Evolutionary conservation across 2,888 invertebrate genomes (phyloP).

Genomic region (Gastrophysa polygoni): DNA sequence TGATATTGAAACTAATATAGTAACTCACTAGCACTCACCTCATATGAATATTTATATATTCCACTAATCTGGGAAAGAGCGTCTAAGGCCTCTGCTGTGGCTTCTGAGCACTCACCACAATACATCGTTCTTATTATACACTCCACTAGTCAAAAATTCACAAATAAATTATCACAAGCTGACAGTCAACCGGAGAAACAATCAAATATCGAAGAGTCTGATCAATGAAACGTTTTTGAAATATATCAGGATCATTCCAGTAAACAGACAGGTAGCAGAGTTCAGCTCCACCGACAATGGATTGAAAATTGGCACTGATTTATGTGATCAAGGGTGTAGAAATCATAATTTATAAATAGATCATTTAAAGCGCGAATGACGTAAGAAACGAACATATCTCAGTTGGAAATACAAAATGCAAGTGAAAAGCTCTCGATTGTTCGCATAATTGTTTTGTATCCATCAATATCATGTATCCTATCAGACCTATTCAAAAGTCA

Average conservation of each 20-base stretch:
- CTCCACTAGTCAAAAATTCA: constrained; percentile 4
- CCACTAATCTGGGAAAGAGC: constrained; percentile 47
- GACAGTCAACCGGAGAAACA: not conserved
- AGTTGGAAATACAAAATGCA: constrained; percentile 23
- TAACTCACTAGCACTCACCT: constrained; percentile 49
- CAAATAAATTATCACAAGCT: not conserved
- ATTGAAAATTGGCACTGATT: constrained; percentile 33
- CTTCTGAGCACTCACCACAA: constrained; percentile 51
- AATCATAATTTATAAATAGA: constrained; percentile 36
- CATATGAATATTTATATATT: constrained; percentile 50
- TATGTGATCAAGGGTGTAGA: constrained; percentile 33
- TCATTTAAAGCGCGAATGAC: constrained; percentile 22
- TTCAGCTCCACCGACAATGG: constrained; percentile 15
- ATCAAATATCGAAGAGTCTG: not conserved
- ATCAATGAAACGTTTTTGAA: no score
- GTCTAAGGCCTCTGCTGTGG: constrained; percentile 47
- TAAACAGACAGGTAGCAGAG: constrained; percentile 33
- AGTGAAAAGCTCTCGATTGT: no score
- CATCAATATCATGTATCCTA: no score
- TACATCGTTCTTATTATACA: constrained; percentile 42
- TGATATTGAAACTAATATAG: no score
- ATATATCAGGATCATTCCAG: not conserved
- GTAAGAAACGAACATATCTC: constrained; percentile 24
- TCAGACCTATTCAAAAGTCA: no score
- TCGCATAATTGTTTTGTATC: no score